phyloP scores from a whole-genome alignment of 2,797 vertebrate genomes.

The Cuniculus paca region DNA sequence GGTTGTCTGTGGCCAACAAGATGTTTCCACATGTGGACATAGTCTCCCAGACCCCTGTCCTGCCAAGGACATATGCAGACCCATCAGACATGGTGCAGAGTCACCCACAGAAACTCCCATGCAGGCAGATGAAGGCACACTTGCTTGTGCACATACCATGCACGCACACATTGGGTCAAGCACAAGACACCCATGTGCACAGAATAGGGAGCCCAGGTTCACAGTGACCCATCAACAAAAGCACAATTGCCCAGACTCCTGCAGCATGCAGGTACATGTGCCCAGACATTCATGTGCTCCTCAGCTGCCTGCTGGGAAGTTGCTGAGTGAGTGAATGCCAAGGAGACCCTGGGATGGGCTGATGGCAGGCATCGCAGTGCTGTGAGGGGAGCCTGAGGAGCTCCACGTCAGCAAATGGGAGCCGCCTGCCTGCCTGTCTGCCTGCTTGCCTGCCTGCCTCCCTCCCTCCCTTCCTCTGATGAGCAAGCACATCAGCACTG shows the following conservation, averaged over 20 bases:
- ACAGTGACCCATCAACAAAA: not conserved
- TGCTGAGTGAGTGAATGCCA: not conserved
- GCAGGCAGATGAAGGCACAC: not conserved
- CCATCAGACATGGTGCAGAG: not conserved
- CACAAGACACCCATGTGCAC: not conserved
- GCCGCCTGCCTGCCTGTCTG: not conserved
- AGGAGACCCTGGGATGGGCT: not conserved
- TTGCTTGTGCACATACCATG: not conserved
- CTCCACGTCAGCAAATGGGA: not conserved
- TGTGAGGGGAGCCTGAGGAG: not conserved
- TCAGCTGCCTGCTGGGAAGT: not conserved
- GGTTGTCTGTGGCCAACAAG: not conserved
- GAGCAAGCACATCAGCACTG: not conserved
- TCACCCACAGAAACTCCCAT: not conserved
- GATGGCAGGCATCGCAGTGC: not conserved
- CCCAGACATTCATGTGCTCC: not conserved
- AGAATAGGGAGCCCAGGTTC: not conserved
- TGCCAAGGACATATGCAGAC: not conserved
- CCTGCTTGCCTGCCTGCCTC: not conserved
- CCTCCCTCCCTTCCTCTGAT: not conserved
- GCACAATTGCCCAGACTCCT: not conserved
- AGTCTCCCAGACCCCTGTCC: not conserved
- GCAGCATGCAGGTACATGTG: not conserved
- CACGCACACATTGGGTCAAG: not conserved
- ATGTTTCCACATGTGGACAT: not conserved